Evolutionary conservation across 2,113 vertebrate genomes (phyloP), one percentile per base, ranked within the genome.

Genomic region (Periophthalmodon schlosseri): DNA sequence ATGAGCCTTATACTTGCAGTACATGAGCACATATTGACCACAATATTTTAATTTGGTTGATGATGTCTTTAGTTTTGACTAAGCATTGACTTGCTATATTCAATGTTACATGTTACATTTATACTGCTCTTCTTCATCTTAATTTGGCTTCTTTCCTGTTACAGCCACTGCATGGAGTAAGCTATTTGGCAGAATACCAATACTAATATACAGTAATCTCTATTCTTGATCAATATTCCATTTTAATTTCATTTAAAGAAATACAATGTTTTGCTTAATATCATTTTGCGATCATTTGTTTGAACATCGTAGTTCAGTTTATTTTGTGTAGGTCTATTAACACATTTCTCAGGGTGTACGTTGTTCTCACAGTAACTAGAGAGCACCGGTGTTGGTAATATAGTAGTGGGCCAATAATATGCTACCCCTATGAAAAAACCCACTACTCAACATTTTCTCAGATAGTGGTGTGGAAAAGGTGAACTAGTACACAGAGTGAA

Each of bases 361-460:
- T 18, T 52, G 16, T 52, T 69, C 15, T 56, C 36, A 70, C 28
- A 15, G 13, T 21, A 18, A 61, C 58, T 61, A 61, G 12, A 61
- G 23, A 15, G 24, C 14, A 15, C 58, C 14, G 28, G 58, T 61
- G 58, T 61, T 61, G 7, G n/a, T 24, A 61, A 61, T 14, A 33
- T 33, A 14, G 28, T 63, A 34, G 14, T 6, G 4, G 46, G 69
- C 68, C 33, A 58, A 16, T 56, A 56, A 21, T 73, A 70, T 24
- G 10, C 66, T 66, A 16, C 54, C 70, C 66, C 52, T 69, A 76
- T 69, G 8, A 2, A 9, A 3, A 56, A 68, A 4, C 5, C 24
- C 34, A 18, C 16, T 68, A 67, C 76, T 80, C 69, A 72, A n/a
- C 20, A 13, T 61, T 39, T 61, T 77, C 63, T 73, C 20, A n/a